Percentiles rank a stretch among this genome's conserved stretches.
phyloP scores from a whole-genome alignment of 2,888 invertebrate genomes.

The Aphodius granarius region DNA sequence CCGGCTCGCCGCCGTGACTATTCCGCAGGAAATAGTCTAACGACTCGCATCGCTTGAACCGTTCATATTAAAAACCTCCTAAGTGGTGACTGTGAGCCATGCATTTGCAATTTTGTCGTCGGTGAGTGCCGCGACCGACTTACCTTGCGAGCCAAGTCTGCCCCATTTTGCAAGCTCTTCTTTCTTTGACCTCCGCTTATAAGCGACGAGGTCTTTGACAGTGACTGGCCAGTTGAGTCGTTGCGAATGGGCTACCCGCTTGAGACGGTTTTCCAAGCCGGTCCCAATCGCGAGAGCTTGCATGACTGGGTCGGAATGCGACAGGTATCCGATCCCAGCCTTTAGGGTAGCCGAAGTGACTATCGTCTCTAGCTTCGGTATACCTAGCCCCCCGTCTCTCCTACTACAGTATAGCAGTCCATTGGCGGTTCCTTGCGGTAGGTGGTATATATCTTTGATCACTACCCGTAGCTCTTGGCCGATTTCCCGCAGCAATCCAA shows the following conservation, averaged over 20 bases:
- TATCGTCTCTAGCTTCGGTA: too few species aligned
- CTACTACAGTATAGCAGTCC: conserved; percentile 39
- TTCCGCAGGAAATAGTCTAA: too few species aligned
- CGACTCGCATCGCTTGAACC: too few species aligned
- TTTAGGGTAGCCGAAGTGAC: conserved; percentile 30
- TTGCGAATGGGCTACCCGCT: conserved; percentile 28
- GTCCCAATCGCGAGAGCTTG: conserved; percentile 35
- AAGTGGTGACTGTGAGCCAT: too few species aligned
- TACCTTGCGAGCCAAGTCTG: too few species aligned
- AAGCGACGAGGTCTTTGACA: conserved; percentile 18
- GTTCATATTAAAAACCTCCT: too few species aligned
- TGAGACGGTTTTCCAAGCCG: conserved; percentile 35
- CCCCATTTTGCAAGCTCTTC: conserved; percentile 41
- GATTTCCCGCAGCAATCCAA: too few species aligned
- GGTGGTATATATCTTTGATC: conserved; percentile 37
- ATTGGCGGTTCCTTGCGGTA: conserved; percentile 36
- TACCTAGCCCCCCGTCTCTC: conserved; percentile 44
- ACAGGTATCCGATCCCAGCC: conserved; percentile 33
- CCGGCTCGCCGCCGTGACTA: too few species aligned
- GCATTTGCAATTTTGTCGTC: conserved; percentile 36
- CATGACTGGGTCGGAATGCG: conserved; percentile 40
- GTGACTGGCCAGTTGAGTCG: conserved; percentile 34
- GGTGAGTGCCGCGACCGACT: conserved; percentile 36
- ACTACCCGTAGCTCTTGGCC: too few species aligned
- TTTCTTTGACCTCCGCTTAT: too few species aligned